Evolutionary conservation across 2,888 invertebrate species (phyloP).

Genomic region (Philaethria dido): DNA sequence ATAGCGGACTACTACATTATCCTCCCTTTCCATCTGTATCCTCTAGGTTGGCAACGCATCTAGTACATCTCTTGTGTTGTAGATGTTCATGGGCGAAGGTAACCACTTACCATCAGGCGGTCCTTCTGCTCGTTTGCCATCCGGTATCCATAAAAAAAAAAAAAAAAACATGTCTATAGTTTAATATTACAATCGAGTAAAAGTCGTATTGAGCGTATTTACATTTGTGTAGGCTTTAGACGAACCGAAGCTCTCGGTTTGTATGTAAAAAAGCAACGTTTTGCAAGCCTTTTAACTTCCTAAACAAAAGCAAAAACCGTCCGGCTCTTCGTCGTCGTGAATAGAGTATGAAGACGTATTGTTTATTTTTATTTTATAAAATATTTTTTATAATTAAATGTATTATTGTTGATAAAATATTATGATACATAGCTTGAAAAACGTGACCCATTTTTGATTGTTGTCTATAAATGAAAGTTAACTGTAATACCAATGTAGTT

Average conservation of each 20-base stretch:
- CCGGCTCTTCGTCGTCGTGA: conserved; percentile 21
- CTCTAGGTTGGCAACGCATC: too few relatives aligned
- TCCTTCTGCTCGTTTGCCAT: too few relatives aligned
- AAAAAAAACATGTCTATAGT: neutral
- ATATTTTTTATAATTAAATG: conserved; percentile 16
- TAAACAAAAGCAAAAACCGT: conserved; percentile 20
- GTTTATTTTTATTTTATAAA: conserved; percentile 16
- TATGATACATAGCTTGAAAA: neutral
- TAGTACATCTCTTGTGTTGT: too few relatives aligned
- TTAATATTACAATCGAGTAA: neutral
- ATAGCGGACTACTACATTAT: too few relatives aligned
- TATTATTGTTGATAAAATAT: conserved; percentile 14
- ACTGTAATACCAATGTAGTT: neutral
- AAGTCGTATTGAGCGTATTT: conserved; percentile 4
- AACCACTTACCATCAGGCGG: too few relatives aligned
- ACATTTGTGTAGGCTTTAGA: conserved; percentile 7
- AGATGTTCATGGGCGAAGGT: too few relatives aligned
- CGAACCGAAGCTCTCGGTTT: conserved; percentile 4
- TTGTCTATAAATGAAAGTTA: neutral
- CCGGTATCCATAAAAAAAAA: too few relatives aligned
- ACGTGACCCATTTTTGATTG: conserved; percentile 6
- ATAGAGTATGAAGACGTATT: conserved; percentile 18
- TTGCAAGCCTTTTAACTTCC: conserved; percentile 19
- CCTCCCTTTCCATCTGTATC: too few relatives aligned
- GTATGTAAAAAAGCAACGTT: conserved; percentile 10